Evolutionary conservation across 1,140 invertebrate species (phyloP).

Genomic region (Ostrea edulis): DNA sequence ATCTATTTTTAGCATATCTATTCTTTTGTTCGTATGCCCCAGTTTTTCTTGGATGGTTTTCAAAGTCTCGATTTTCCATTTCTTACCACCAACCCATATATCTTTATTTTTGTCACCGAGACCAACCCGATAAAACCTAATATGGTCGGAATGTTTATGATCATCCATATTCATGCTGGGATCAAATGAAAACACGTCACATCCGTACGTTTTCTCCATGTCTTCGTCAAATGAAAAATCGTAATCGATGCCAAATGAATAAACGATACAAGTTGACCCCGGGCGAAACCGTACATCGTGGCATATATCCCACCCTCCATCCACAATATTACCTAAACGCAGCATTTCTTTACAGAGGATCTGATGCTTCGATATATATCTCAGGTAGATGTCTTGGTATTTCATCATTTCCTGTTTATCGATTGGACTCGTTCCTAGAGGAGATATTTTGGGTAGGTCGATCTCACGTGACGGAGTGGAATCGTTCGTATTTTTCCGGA

Average conservation of each 20-base stretch:
- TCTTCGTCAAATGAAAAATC: constrained; percentile 40
- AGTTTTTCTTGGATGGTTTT: constrained; percentile 8
- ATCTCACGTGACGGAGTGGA: neutral
- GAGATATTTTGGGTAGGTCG: neutral
- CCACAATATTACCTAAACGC: constrained; percentile 12
- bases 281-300: constrained; percentile 27
- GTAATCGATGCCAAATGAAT: constrained; percentile 22
- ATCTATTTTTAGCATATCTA: constrained; percentile 45
- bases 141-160: neutral
- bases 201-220: constrained; percentile 27
- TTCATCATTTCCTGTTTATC: neutral
- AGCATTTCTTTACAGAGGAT: constrained; percentile 11
- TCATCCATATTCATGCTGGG: neutral
- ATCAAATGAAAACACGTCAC: constrained; percentile 24
- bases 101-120: constrained; percentile 17
- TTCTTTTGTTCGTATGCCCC: constrained; percentile 27
- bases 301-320: constrained; percentile 36
- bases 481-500: too few relatives aligned
- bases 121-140: constrained; percentile 18
- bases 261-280: neutral
- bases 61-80: constrained; percentile 33
- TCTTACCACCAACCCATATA: neutral
- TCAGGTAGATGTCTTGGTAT: neutral
- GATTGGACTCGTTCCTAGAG: neutral
- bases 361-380: constrained; percentile 9